Conservation (phyloP, 2,888 invertebrate species). For the Chirona hameri region DNA sequence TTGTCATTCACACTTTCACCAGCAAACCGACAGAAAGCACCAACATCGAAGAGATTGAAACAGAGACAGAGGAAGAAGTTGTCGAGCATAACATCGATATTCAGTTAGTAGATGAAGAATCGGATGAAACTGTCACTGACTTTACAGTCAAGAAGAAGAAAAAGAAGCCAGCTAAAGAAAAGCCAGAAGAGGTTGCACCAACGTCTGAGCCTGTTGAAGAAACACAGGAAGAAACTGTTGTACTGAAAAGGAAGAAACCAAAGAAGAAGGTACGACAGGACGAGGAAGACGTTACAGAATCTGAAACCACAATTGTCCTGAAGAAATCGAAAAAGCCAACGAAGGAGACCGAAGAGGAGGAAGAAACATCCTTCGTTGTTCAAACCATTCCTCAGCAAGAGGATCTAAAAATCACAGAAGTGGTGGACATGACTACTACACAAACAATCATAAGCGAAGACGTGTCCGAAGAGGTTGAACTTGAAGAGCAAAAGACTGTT, state of each 20-base stretch:
- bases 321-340: neutral
- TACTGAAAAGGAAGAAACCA: neutral
- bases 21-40: neutral
- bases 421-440: neutral
- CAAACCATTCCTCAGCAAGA: neutral
- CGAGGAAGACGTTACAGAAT: neutral
- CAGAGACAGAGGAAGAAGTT: neutral
- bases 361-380: neutral
- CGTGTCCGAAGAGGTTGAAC: neutral
- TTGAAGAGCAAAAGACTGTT: neutral
- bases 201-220: neutral
- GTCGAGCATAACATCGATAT: neutral
- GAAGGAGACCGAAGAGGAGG: neutral
- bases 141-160: neutral
- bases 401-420: neutral
- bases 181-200: neutral
- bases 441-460: neutral
- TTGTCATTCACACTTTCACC: neutral
- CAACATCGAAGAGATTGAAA: conserved; percentile 2
- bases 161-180: neutral
- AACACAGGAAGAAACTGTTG: neutral
- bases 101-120: neutral
- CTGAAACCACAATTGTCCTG: neutral
- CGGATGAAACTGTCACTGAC: neutral
- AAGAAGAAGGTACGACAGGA: neutral